phyloP scores from a whole-genome alignment of 2,888 invertebrate genomes.

The Deilephila porcellus region DNA sequence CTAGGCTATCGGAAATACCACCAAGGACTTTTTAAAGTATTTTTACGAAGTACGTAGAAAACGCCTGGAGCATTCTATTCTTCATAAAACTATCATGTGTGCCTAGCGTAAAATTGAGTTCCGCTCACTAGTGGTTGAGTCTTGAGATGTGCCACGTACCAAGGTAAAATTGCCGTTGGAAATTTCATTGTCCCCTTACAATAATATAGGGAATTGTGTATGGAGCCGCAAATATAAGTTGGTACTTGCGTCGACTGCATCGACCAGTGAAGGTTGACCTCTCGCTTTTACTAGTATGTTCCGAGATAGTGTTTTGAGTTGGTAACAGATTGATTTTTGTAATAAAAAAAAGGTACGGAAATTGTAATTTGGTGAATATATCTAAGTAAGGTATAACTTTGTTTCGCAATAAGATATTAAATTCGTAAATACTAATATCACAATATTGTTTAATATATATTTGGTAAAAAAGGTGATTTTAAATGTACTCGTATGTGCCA shows the following conservation, averaged over 20 bases:
- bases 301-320: not conserved
- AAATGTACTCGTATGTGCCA: too few species aligned
- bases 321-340: not conserved
- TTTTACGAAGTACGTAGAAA: not conserved
- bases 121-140: conserved; percentile 41
- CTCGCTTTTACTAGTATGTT: not conserved
- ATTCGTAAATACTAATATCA: too few species aligned
- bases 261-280: conserved; percentile 12
- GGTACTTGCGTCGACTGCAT: not conserved
- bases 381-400: too few species aligned
- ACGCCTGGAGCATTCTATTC: not conserved
- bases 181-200: not conserved
- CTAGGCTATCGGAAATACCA: not conserved
- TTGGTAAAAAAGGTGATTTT: too few species aligned
- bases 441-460: too few species aligned
- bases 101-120: conserved; percentile 70
- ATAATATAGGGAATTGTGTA: not conserved
- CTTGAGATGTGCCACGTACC: not conserved
- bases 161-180: not conserved
- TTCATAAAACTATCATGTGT: conserved; percentile 39
- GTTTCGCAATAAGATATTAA: too few species aligned
- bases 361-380: too few species aligned
- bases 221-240: not conserved
- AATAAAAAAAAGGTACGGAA: not conserved
- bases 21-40: not conserved